Percentiles rank a stretch among this genome's conserved stretches.
Conservation (phyloP, 2,113 vertebrate genomes). For the Atrichornis clamosus region DNA sequence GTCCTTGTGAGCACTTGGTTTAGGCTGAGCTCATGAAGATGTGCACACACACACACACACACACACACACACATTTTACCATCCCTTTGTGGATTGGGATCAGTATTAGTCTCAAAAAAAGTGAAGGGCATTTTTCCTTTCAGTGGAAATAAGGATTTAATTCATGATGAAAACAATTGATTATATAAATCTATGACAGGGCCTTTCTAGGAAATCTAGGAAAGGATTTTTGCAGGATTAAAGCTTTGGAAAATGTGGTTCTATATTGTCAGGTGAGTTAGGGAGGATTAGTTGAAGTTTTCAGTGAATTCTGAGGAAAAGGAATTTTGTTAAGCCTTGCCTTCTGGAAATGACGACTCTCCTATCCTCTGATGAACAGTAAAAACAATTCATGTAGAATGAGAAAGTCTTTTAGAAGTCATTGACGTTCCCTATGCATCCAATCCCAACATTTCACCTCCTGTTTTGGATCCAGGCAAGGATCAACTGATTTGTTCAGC, state of each 20-base stretch:
- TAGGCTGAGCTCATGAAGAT: background rate
- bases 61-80: background rate
- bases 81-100: background rate
- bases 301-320: background rate
- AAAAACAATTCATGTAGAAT: background rate
- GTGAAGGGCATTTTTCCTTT: background rate
- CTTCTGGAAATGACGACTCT: background rate
- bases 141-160: background rate
- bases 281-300: background rate
- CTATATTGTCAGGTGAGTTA: background rate
- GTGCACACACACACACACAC: no score
- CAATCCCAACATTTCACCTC: background rate
- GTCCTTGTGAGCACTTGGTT: background rate
- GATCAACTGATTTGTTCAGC: background rate
- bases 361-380: background rate
- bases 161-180: background rate
- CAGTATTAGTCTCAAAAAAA: background rate
- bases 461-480: background rate
- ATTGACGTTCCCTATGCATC: background rate
- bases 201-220: background rate
- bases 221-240: background rate
- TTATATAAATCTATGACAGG: background rate
- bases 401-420: background rate
- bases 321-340: background rate
- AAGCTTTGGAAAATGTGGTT: background rate